phyloP scores from a whole-genome alignment of 2,797 vertebrate genomes.

The Momotus momota region DNA sequence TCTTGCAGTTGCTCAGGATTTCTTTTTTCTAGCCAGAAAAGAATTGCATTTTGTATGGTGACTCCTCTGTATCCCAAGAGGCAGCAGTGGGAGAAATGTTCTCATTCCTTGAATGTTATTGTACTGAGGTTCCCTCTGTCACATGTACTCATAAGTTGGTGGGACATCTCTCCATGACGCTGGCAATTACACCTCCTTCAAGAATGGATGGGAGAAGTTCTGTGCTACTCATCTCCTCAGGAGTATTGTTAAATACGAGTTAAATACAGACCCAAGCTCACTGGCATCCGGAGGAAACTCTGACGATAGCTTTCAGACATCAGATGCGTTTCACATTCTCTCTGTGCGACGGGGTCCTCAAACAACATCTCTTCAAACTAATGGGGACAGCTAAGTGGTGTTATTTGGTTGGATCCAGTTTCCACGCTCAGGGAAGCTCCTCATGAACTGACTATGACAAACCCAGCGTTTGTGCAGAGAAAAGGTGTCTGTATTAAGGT shows the following conservation, averaged over 20 bases:
- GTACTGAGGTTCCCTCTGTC: conserved; percentile 33
- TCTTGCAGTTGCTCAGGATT: conserved; percentile 4
- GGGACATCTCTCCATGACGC: conserved; percentile 36
- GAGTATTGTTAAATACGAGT: conserved; percentile 29
- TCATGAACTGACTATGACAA: background rate
- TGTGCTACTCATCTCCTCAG: background rate
- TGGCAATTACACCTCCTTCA: conserved; percentile 11
- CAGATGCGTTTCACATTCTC: background rate
- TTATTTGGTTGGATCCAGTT: background rate
- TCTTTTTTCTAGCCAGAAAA: conserved; percentile 16
- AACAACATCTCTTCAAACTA: background rate
- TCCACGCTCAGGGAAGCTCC: background rate
- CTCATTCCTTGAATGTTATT: conserved; percentile 48
- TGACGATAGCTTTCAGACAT: background rate
- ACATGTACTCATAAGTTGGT: conserved; percentile 1
- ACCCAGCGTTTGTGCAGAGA: background rate
- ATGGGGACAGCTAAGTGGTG: background rate
- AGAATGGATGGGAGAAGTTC: conserved; percentile 40
- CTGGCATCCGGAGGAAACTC: conserved; percentile 1
- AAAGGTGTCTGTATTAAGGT: background rate
- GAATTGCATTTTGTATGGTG: conserved; percentile 24
- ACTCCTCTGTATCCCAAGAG: conserved; percentile 46
- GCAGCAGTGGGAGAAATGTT: conserved; percentile 65
- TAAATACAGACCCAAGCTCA: conserved; percentile 19
- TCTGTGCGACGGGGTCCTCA: background rate